Base-by-base conservation (phyloP, 64 coral and sea anemone species). In the Catalaphyllia jardinei region DNA sequence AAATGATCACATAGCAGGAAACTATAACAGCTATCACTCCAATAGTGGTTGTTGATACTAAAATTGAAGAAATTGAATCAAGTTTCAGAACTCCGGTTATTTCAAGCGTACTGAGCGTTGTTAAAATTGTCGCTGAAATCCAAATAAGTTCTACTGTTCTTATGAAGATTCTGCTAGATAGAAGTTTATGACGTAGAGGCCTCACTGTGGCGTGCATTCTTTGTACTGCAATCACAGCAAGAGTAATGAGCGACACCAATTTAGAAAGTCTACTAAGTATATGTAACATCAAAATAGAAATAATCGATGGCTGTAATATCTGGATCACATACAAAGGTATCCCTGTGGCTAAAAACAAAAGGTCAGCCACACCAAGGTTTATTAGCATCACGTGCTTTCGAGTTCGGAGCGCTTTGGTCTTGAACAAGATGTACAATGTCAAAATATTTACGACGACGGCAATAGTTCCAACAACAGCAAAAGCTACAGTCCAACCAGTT, bases 351-450 rank as follows among this genome's bases (percentile, higher is more conserved):
- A 25, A 30, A 28, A 86, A 64, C 38, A 72, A 29, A n/a, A 73
- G 38, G 50, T 86, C 83, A 22, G 83, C 83, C 13, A 73, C 35
- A 86, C 54, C 42, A 13, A 86, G 83, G 42, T 86, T 86, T 9
- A 86, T 86, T 19, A 86, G 73, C 82, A 86, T 7, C 8, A 71
- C 64, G 46, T 62, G 64, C 35, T 62, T 71, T 38, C 64, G 60
- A 27, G 18, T 71, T 62, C 82, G 62, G 12, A 86, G 39, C 1
- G 82, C 31, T 67, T 69, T 17, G 64, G 82, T 72, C 46, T 20
- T 71, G 64, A 51, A 0, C 24, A 86, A 86, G 62, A 62, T 72
- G 16, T 71, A 67, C 63, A 67, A 25, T 25, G 63, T 67, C 63
- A 67, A n/a, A 25, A 67, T 20, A 19, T 67, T 67, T 19, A 67